Conservation (phyloP, 2,113 vertebrate species). For the Tapirus terrestris region DNA sequence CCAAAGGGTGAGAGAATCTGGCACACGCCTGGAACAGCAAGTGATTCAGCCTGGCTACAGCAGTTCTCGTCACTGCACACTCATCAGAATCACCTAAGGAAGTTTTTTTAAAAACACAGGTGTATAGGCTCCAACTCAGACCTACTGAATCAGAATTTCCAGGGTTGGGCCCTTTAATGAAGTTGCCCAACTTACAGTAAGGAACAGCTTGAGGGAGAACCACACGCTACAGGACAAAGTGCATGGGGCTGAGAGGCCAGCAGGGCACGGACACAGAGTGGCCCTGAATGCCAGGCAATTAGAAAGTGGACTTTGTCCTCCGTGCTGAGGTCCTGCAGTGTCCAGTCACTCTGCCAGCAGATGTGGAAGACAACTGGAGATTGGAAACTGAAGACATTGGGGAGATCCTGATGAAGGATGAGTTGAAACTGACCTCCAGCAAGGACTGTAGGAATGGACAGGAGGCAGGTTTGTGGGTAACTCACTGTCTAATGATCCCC, state of each 20-base stretch:
- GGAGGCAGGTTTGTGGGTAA: background rate
- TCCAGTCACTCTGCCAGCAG: background rate
- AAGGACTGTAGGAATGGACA: background rate
- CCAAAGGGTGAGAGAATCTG: background rate
- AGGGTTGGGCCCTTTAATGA: background rate
- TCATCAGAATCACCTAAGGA: background rate
- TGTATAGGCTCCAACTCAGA: background rate
- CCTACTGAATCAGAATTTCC: background rate
- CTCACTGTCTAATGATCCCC: background rate
- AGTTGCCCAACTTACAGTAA: background rate
- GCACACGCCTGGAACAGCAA: background rate
- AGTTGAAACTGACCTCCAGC: background rate
- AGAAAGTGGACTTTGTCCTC: background rate
- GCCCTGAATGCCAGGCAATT: background rate
- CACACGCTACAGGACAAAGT: background rate
- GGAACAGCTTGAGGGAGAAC: background rate
- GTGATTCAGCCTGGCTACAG: background rate
- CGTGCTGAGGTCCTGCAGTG: background rate
- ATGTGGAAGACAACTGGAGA: background rate
- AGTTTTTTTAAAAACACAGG: background rate
- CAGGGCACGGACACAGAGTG: background rate
- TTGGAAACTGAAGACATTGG: background rate
- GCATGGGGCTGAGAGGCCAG: background rate
- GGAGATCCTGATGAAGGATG: background rate
- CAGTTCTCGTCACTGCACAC: background rate